Evolutionary conservation across 2,888 invertebrate species (phyloP), one percentile per base, ranked within the genome.

Genomic region (Synanthedon formicaeformis): DNA sequence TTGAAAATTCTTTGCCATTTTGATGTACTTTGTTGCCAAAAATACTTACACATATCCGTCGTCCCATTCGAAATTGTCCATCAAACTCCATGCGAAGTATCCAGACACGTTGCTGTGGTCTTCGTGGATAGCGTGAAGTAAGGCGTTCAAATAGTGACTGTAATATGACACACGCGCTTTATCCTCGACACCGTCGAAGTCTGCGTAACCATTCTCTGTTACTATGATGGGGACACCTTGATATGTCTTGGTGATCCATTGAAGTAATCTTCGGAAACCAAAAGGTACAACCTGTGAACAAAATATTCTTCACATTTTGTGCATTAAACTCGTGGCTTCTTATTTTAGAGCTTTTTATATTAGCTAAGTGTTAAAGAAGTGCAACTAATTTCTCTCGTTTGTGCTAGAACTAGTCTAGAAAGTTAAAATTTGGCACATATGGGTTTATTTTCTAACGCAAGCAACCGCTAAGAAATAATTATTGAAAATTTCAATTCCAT

Each of bases 21-120:
- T 34, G 34, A 10, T 34, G 34, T 34, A 3, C 10, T 34, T 34
- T 34, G 10, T 8, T 34, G 34, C 8, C 10, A 34, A 34, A 34
- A 34, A 34, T 62, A 89, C 91, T 90, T 87, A 92, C 90, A 90
- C 90, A 75, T 91, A 96, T 52, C 95, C 95, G 54, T 89, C 89
- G 55, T 89, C 89, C 95, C 95, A 96, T 77, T 96, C 95, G 72
- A 93, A 94, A 70, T 94, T 94, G 70, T 96, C 95, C 91, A 95
- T 91, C 51, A 96, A 77, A 66, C 93, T 93, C 94, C 95, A 95
- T 6, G 92, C 91, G 54, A 93, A 91, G 75, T 95, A 96, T 0
- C 92, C 93, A 18, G 80, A 78, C 3, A 93, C 89, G 60, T 91
- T 91, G 60, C 89, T 91, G 2, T 88, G 88, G 71, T 92, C 91